A percentile compares a stretch with the other conserved stretches of the same genome.
phyloP scores from a whole-genome alignment of 2,797 vertebrate species.

The Rhyacichthys aspro region DNA sequence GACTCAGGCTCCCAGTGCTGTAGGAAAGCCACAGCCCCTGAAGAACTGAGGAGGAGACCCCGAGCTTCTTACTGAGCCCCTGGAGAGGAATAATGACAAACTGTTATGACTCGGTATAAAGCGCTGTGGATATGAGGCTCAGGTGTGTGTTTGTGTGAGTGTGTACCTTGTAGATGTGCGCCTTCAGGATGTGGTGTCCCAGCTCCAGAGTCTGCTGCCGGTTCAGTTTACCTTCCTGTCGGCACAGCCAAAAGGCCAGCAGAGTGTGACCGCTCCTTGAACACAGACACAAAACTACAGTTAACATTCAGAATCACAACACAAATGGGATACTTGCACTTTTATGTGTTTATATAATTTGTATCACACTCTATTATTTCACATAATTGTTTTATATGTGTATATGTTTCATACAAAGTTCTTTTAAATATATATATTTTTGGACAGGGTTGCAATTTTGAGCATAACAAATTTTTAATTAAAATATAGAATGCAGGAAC shows the following conservation, averaged over 20 bases:
- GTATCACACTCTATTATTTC: too few species aligned
- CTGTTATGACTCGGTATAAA: neutral
- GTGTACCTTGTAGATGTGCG: slow-evolving; percentile 96
- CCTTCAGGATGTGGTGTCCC: slow-evolving; percentile 97
- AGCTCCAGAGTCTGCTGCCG: slow-evolving; percentile 95
- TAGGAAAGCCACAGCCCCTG: slow-evolving; percentile 98
- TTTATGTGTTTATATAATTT: too few species aligned
- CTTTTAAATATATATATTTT: too few species aligned
- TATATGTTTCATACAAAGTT: too few species aligned
- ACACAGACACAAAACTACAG: slow-evolving; percentile 20
- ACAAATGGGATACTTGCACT: too few species aligned
- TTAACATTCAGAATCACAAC: too few species aligned
- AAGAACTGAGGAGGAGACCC: slow-evolving; percentile 94
- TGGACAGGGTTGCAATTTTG: too few species aligned
- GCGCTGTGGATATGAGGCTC: neutral
- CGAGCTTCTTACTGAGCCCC: slow-evolving; percentile 97
- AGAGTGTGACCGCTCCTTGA: slow-evolving; percentile 95
- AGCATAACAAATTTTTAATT: too few species aligned
- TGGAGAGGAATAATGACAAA: slow-evolving; percentile 45
- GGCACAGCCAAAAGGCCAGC: slow-evolving; percentile 96
- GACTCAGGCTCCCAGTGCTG: slow-evolving; percentile 91
- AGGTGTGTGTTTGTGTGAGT: slow-evolving; percentile 8
- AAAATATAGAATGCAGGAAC: too few species aligned
- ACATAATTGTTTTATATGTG: too few species aligned
- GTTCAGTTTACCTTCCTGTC: slow-evolving; percentile 92